Evolutionary conservation across 2,797 vertebrate species (phyloP).

Genomic region (Tragopan temminckii): DNA sequence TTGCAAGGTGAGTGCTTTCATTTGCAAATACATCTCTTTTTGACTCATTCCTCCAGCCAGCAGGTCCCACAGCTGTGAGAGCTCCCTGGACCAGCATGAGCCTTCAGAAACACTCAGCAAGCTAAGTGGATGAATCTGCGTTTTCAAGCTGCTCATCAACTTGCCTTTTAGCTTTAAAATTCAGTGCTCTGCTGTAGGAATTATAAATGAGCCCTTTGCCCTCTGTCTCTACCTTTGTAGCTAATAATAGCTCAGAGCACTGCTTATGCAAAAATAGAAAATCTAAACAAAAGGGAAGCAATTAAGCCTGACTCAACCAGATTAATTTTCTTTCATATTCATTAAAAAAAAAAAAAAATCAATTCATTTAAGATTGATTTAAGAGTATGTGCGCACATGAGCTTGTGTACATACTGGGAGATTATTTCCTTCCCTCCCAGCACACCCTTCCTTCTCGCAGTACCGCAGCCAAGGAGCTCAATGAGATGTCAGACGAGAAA

Average conservation of each 20-base stretch:
- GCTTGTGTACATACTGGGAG: constrained; percentile 17
- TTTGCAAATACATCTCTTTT: neutral
- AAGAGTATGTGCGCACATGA: neutral
- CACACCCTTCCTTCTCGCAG: constrained; percentile 21
- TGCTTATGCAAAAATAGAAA: constrained; percentile 26
- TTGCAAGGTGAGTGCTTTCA: neutral
- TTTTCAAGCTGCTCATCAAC: constrained; percentile 19
- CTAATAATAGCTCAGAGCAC: constrained; percentile 29
- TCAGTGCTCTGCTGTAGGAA: neutral
- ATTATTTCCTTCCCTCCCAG: constrained; percentile 43
- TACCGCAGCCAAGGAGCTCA: constrained; percentile 41
- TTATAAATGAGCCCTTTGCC: constrained; percentile 54
- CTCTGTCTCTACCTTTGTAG: constrained; percentile 15
- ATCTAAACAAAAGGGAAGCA: constrained; percentile 32
- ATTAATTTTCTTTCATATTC: neutral
- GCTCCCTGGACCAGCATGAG: neutral
- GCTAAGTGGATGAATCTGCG: neutral
- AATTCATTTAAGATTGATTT: constrained; percentile 9
- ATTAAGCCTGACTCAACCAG: constrained; percentile 11
- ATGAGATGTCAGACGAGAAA: constrained; percentile 62
- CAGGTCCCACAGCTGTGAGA: neutral
- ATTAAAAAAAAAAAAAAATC: neutral
- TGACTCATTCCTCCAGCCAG: neutral
- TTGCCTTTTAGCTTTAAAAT: constrained; percentile 5
- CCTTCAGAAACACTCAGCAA: constrained; percentile 1